phyloP scores from a whole-genome alignment of 1,140 invertebrate genomes.

The Popillia japonica region DNA sequence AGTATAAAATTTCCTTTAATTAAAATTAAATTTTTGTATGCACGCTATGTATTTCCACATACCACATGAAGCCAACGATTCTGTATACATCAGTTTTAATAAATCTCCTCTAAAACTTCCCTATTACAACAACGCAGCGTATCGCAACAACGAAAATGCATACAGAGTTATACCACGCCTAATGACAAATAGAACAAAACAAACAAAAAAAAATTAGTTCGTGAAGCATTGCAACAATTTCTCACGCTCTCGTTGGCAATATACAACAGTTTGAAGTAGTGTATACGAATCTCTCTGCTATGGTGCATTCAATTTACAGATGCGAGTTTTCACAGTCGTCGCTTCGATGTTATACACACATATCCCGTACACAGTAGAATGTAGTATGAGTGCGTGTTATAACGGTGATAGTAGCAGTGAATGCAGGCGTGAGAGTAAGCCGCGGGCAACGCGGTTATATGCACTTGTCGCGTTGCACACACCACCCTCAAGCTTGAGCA shows the following conservation, averaged over 20 bases:
- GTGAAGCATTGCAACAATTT: not conserved
- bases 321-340: conserved; percentile 29
- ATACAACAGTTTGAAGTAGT: conserved; percentile 20
- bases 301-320: conserved; percentile 32
- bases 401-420: not conserved
- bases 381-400: not conserved
- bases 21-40: no score
- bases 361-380: not conserved
- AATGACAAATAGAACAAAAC: no score
- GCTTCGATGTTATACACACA: conserved; percentile 15
- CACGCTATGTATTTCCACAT: no score
- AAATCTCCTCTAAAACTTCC: no score
- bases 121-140: no score
- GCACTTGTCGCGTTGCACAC: conserved; percentile 28
- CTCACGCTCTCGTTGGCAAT: conserved; percentile 4
- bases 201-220: not conserved
- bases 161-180: no score
- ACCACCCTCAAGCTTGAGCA: not conserved
- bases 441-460: conserved; percentile 10
- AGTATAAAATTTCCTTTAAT: no score
- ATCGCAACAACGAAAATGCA: no score
- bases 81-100: no score
- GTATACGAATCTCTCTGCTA: not conserved
- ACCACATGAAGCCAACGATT: no score
- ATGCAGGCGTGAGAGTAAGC: conserved; percentile 22